Conservation (phyloP, 1,140 invertebrate species). For the Brachionus asplanchnoidis region DNA sequence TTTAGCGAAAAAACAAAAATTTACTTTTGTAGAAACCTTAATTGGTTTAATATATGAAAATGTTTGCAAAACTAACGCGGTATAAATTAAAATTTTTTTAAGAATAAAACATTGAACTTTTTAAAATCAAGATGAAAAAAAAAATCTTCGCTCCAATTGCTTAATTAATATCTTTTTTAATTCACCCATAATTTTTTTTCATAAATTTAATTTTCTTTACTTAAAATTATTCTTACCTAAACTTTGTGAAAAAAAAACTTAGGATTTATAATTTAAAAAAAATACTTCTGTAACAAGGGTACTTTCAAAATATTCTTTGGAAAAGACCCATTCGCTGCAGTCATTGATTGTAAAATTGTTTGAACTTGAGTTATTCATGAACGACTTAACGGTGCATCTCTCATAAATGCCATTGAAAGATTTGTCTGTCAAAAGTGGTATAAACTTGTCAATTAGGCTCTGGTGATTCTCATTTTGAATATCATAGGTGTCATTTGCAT, state of each 20-base stretch:
- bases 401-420: background rate
- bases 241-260: background rate
- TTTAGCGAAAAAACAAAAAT: too few species aligned
- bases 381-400: background rate
- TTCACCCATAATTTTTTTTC: too few species aligned
- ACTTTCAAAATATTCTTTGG: conserved; percentile 23
- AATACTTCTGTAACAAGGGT: conserved; percentile 11
- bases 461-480: background rate
- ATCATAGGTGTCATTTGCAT: background rate
- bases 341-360: background rate
- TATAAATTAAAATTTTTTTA: too few species aligned
- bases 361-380: background rate
- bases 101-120: too few species aligned
- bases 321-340: conserved; percentile 25
- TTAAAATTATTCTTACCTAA: too few species aligned
- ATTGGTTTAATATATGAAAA: too few species aligned
- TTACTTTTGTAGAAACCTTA: too few species aligned
- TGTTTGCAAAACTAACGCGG: too few species aligned
- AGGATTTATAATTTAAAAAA: background rate
- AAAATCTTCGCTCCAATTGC: too few species aligned
- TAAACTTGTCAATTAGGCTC: conserved; percentile 2
- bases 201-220: too few species aligned
- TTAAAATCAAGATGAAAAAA: too few species aligned
- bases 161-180: too few species aligned
- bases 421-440: background rate